phyloP scores from a whole-genome alignment of 2,797 vertebrate genomes.

The Sebastes oblongus region DNA sequence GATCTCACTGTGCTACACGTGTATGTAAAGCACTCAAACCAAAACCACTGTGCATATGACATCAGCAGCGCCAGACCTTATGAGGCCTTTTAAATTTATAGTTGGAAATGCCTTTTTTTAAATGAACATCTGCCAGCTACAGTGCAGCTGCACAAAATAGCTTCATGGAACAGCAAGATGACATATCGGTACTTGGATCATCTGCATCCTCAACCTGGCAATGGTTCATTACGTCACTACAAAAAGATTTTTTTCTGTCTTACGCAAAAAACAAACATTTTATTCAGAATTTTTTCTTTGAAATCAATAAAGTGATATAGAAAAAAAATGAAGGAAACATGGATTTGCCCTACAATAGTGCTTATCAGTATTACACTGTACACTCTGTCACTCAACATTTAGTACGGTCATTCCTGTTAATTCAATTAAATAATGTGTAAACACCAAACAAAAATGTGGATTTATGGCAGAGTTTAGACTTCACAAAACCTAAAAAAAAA shows the following conservation, averaged over 20 bases:
- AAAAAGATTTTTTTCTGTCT: background rate
- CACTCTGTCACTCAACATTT: conserved; percentile 30
- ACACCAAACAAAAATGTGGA: conserved; percentile 10
- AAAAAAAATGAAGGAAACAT: background rate
- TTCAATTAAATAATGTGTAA: conserved; percentile 17
- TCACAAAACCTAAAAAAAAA: background rate
- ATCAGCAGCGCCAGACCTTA: background rate
- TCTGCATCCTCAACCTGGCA: background rate
- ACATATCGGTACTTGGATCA: conserved; percentile 1
- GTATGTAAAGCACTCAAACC: background rate
- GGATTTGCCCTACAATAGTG: conserved; percentile 21
- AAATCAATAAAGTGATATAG: conserved; percentile 1
- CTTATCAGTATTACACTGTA: conserved; percentile 36
- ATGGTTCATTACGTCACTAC: background rate
- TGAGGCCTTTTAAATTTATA: background rate
- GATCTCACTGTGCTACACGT: conserved; percentile 1
- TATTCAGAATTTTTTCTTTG: background rate
- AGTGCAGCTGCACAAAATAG: background rate
- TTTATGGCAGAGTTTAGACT: conserved; percentile 16
- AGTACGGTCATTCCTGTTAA: conserved; percentile 38
- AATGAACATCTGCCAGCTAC: background rate
- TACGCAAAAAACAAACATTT: background rate
- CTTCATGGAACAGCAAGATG: conserved; percentile 1
- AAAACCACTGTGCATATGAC: conserved; percentile 6
- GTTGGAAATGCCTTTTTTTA: background rate